A percentile compares a stretch with the other conserved stretches of the same genome.
Conservation (phyloP, 2,113 vertebrate species). For the Rhynchopsitta pachyrhyncha region DNA sequence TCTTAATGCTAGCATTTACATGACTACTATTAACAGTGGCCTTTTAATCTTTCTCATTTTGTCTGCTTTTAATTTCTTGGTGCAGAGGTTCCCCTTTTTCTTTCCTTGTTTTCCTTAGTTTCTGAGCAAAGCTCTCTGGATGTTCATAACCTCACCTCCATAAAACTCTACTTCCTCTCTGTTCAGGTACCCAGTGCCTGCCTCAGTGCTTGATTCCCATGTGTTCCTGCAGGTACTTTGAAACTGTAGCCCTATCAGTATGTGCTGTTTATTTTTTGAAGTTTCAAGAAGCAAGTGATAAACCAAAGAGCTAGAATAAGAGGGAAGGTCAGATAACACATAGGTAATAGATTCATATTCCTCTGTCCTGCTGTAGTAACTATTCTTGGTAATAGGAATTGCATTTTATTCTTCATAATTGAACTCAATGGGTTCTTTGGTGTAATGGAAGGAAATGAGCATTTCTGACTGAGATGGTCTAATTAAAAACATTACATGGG, state of each 20-base stretch:
- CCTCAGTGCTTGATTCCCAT: not conserved
- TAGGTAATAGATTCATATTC: not conserved
- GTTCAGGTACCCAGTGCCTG: not conserved
- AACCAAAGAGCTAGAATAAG: not conserved
- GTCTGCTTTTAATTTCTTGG: not conserved
- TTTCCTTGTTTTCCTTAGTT: not conserved
- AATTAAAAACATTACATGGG: not conserved
- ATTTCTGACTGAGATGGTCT: not conserved
- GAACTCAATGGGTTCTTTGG: not conserved
- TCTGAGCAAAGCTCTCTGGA: not conserved
- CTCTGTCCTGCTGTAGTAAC: not conserved
- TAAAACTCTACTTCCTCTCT: not conserved
- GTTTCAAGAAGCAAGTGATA: not conserved
- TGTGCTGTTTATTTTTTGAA: not conserved
- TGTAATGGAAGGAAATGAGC: not conserved
- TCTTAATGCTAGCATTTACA: accelerated
- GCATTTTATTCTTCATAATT: not conserved
- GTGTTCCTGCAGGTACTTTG: not conserved
- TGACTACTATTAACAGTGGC: accelerated
- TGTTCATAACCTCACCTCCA: accelerated
- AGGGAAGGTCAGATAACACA: not conserved
- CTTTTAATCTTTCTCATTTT: not conserved
- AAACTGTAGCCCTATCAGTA: not conserved
- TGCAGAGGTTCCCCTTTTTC: not conserved
- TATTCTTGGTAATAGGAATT: not conserved